phyloP scores from a whole-genome alignment of 2,888 invertebrate species.

The Bimastos eiseni region DNA sequence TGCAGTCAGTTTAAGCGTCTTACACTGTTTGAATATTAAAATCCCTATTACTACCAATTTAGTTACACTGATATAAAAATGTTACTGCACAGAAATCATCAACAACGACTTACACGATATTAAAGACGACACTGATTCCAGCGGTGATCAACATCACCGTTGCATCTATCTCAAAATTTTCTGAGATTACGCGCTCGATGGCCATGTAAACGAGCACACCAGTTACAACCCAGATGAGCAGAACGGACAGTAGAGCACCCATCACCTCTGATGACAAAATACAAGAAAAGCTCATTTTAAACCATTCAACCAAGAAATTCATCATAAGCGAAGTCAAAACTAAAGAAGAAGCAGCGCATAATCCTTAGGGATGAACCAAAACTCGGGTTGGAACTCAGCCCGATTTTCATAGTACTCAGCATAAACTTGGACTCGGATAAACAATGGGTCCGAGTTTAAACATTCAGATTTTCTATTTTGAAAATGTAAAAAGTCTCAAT shows the following conservation, averaged over 20 bases:
- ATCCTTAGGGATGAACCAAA: too few species aligned
- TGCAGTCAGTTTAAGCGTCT: neutral
- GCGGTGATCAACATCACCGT: constrained; percentile 85
- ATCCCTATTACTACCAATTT: neutral
- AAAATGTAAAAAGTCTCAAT: too few species aligned
- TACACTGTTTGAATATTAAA: neutral
- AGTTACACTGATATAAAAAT: neutral
- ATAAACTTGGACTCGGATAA: too few species aligned
- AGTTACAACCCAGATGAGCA: constrained; percentile 97
- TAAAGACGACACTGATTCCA: constrained; percentile 86
- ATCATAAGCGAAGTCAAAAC: neutral
- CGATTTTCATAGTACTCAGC: too few species aligned
- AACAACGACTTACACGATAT: constrained; percentile 79
- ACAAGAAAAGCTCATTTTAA: neutral
- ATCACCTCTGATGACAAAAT: constrained; percentile 74
- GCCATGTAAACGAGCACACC: constrained; percentile 93
- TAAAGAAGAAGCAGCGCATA: neutral
- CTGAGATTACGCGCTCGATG: constrained; percentile 78
- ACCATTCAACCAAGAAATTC: neutral
- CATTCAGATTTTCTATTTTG: too few species aligned
- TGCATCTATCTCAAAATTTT: constrained; percentile 84
- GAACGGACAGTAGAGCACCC: constrained; percentile 91
- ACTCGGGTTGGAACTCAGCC: too few species aligned
- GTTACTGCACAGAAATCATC: neutral
- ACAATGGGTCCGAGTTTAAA: too few species aligned